Percentiles rank a stretch among this genome's conserved stretches.
phyloP scores from a whole-genome alignment of 2,888 invertebrate species.

The Rhamnusium bicolor region DNA sequence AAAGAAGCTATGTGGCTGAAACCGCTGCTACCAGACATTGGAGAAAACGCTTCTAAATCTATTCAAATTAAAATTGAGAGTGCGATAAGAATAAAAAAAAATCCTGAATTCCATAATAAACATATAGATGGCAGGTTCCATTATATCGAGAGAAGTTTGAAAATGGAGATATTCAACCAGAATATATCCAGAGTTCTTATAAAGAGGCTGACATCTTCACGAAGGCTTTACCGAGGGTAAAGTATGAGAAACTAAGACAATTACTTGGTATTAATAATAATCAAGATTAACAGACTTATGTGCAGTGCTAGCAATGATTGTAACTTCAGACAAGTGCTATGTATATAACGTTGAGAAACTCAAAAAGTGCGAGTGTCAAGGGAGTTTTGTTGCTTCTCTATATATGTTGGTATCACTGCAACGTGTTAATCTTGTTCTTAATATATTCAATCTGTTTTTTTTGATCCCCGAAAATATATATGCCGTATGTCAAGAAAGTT shows the following conservation, averaged over 20 bases:
- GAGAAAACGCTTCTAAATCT: not conserved
- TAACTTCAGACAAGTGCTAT: too few species aligned
- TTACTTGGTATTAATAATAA: not conserved
- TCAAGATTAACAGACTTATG: too few species aligned
- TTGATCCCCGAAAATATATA: too few species aligned
- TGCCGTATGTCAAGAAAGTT: too few species aligned
- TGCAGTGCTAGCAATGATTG: too few species aligned
- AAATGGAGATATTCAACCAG: conserved; percentile 23
- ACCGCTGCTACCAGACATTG: conserved; percentile 25
- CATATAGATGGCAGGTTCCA: conserved; percentile 32
- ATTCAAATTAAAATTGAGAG: conserved; percentile 17
- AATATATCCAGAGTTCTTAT: conserved; percentile 22
- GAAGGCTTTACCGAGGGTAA: conserved; percentile 20
- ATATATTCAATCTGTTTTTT: too few species aligned
- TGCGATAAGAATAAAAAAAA: conserved; percentile 26
- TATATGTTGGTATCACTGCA: too few species aligned
- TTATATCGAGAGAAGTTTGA: conserved; percentile 20
- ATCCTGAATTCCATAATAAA: conserved; percentile 30
- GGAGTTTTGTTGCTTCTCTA: too few species aligned
- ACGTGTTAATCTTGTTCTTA: too few species aligned
- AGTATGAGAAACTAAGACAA: conserved; percentile 14
- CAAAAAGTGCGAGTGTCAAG: too few species aligned
- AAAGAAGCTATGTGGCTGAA: conserved; percentile 54
- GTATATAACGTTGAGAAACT: too few species aligned
- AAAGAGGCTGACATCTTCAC: conserved; percentile 37